These are phyloP conservation scores for Lepisosteus oculatus DNA, from an alignment of 2,113 vertebrate species.

Conservation along the genomic window DNA sequence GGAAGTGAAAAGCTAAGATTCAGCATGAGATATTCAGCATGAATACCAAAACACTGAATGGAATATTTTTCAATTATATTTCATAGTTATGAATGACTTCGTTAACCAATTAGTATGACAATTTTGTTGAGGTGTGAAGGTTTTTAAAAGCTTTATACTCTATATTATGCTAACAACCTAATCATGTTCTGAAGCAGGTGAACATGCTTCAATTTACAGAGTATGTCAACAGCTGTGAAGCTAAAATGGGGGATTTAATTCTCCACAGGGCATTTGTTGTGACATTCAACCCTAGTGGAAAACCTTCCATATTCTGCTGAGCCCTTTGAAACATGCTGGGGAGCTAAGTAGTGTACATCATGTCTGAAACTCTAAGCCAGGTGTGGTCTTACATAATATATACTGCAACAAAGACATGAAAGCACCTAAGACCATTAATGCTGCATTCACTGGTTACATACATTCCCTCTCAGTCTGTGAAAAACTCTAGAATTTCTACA, in stretches of 20 bases:
- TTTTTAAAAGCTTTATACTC: conserved; percentile 20
- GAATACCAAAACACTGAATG: not conserved
- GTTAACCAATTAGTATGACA: conserved; percentile 12
- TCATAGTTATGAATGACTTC: not conserved
- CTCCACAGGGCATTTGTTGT: conserved; percentile 13
- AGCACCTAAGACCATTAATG: not conserved
- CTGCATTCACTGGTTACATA: no score
- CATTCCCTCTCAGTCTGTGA: no score
- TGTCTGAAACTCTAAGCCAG: no score
- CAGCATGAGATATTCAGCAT: not conserved
- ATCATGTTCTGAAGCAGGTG: conserved; percentile 32
- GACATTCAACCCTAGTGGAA: conserved; percentile 10
- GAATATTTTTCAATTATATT: not conserved
- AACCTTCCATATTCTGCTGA: not conserved
- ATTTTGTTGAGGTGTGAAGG: conserved; percentile 31
- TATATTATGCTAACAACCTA: conserved; percentile 39
- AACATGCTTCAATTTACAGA: conserved; percentile 22
- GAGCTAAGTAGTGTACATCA: not conserved
- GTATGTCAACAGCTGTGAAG: conserved; percentile 24
- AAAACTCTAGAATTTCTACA: no score
- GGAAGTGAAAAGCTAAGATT: conserved; percentile 4
- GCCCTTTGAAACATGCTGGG: conserved; percentile 1
- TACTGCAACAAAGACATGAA: not conserved
- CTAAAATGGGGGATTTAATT: conserved; percentile 6
- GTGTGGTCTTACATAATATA: no score